Evolutionary conservation across 1,140 invertebrate species (phyloP).

Genomic region (Drosophila pallidifrons): DNA sequence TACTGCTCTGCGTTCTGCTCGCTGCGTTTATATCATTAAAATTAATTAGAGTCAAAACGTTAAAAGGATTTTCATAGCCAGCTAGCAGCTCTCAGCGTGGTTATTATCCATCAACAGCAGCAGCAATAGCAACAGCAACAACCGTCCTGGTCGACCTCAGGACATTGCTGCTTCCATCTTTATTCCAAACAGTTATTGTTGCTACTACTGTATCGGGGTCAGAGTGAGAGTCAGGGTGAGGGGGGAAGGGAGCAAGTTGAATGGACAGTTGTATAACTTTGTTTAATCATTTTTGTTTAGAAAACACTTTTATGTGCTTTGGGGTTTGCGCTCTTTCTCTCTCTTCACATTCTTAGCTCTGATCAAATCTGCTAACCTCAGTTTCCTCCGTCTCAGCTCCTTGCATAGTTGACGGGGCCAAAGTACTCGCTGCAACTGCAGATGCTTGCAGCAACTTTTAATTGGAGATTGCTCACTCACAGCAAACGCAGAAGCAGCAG

Average conservation of each 20-base stretch:
- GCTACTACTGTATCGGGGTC: conserved; percentile 24
- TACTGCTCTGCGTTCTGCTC: conserved; percentile 45
- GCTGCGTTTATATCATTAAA: conserved; percentile 79
- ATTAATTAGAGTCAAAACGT: conserved; percentile 84
- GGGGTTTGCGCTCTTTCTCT: conserved; percentile 9
- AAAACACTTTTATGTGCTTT: conserved; percentile 57
- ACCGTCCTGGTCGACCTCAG: conserved; percentile 6
- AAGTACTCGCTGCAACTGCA: conserved; percentile 26
- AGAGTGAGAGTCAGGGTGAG: neutral
- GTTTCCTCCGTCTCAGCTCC: neutral
- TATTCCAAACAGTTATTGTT: conserved; percentile 18
- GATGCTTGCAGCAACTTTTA: conserved; percentile 68
- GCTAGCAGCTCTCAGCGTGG: conserved; percentile 18
- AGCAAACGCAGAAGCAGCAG: conserved; percentile 5
- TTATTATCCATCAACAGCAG: conserved; percentile 61
- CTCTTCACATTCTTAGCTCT: conserved; percentile 11
- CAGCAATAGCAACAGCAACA: conserved; percentile 22
- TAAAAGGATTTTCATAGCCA: conserved; percentile 74
- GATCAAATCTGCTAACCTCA: conserved; percentile 42
- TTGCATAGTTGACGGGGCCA: conserved; percentile 23
- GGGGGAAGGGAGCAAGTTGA: neutral
- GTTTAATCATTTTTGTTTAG: conserved; percentile 77
- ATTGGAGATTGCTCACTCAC: conserved; percentile 76
- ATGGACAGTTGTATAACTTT: conserved; percentile 61
- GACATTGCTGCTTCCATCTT: conserved; percentile 21